Base-by-base conservation (phyloP, 2,113 vertebrate genomes). In the Platanista minor region DNA sequence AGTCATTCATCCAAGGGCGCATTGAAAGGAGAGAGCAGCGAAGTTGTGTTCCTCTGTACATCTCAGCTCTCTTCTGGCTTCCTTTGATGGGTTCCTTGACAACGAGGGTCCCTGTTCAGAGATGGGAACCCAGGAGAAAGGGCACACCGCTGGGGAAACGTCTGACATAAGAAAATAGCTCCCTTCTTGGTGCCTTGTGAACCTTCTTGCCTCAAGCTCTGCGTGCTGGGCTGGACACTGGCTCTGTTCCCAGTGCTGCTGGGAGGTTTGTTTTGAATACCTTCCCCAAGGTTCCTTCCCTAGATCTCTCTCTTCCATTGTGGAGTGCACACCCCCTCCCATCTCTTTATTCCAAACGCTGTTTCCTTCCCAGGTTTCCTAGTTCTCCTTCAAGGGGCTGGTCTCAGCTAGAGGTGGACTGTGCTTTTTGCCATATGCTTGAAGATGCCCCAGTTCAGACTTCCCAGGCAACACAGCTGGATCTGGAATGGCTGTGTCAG, bases 321-420 rank as follows among this genome's bases (percentile, higher is more conserved):
- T n/a, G 54, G 49, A 66, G 6, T 20, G 2, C 36, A 77, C 1
- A 49, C 10, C 1, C 3, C 21, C 9, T 21, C 7, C 5, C 2
- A 41, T 36, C 4, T 61, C 31, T 90, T 8, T 31, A 6, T 46
- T 17, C 5, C 27, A 36, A 46, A n/a, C 10, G 8, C 3, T 0
- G 29, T 85, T 88, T 95, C 14, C 43, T 78, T 14, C 25, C 25
- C 29, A 71, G 52, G 0, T 23, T 95, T 96, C 46, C 33, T 64
- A 27, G 41, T 57, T 92, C 13, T 87, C 39, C 29, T 82, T 91
- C 4, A 18, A 86, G 18, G 20, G 1, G 5, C 49, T 91, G 46
- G 5, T 36, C 52, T 83, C 83, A 4, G 1, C 43, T 66, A 8
- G 12, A 91, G 43, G 17, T 43, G 25, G 43, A 36, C 6, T 61